phyloP scores from a whole-genome alignment of 2,113 vertebrate species.

The Nipponia nippon region DNA sequence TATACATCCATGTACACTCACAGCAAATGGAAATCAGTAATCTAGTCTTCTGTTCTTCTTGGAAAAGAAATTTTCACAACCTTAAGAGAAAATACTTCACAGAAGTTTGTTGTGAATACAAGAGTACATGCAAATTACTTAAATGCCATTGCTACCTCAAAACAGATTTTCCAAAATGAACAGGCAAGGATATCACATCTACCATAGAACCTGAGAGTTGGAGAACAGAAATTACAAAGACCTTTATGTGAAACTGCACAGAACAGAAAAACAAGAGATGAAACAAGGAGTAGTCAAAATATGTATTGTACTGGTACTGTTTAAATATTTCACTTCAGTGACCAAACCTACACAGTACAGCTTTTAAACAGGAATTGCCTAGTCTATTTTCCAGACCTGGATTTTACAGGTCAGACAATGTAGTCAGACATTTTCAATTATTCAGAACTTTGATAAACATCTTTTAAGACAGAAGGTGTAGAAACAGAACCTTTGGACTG shows the following conservation, averaged over 20 bases:
- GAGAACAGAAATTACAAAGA: not conserved
- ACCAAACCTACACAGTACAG: not conserved
- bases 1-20: not conserved
- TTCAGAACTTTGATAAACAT: not conserved
- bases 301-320: not conserved
- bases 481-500: not conserved
- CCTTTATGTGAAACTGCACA: not conserved
- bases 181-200: not conserved
- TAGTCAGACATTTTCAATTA: not conserved
- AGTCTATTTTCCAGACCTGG: not conserved
- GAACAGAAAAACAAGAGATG: not conserved
- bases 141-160: not conserved
- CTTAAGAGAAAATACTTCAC: not conserved
- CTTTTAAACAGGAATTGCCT: not conserved
- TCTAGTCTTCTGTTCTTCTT: not conserved
- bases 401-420: not conserved
- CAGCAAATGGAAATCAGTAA: not conserved
- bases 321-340: not conserved
- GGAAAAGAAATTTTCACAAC: not conserved
- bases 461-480: not conserved
- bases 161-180: not conserved
- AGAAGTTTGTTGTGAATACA: not conserved
- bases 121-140: not conserved
- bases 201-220: not conserved
- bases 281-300: not conserved